Conservation (phyloP, 2,888 invertebrate species). For the Caenorhabditis sp. region DNA sequence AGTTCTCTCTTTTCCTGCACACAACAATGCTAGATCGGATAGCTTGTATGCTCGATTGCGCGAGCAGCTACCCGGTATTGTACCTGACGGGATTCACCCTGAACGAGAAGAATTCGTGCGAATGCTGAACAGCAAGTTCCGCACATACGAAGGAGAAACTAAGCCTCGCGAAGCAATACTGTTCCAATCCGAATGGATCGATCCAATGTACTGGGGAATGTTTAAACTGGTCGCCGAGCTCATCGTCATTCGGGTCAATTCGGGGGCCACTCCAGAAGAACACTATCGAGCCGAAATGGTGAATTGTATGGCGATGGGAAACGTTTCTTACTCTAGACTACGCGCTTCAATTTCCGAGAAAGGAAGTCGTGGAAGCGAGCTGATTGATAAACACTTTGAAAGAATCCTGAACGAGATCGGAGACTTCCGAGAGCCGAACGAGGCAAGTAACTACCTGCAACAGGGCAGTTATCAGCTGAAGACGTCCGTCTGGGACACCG, state of each 20-base stretch:
- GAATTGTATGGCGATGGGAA: slow-evolving; percentile 46
- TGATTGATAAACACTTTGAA: slow-evolving; percentile 60
- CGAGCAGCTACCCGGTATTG: too few relatives aligned
- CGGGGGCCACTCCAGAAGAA: slow-evolving; percentile 55
- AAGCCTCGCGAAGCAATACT: slow-evolving; percentile 10
- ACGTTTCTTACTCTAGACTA: slow-evolving; percentile 64
- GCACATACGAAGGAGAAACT: too few relatives aligned
- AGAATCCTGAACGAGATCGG: slow-evolving; percentile 61
- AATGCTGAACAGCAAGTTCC: too few relatives aligned
- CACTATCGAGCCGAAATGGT: slow-evolving; percentile 46
- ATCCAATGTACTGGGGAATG: slow-evolving; percentile 54
- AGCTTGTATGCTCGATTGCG: too few relatives aligned
- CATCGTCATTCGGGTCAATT: slow-evolving; percentile 62
- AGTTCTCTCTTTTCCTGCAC: too few relatives aligned
- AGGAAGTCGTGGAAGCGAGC: slow-evolving; percentile 59
- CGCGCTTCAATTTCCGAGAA: slow-evolving; percentile 63
- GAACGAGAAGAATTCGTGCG: too few relatives aligned
- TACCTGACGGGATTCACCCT: too few relatives aligned
- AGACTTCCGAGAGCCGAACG: slow-evolving; percentile 57
- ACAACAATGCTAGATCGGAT: too few relatives aligned
- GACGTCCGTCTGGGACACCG: slow-evolving; percentile 57
- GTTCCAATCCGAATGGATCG: slow-evolving; percentile 37
- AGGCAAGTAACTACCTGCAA: slow-evolving; percentile 27
- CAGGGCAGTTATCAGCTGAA: slow-evolving; percentile 66
- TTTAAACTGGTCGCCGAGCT: slow-evolving; percentile 69